Percentiles rank a stretch among this genome's conserved stretches.
phyloP scores from a whole-genome alignment of 2,797 vertebrate genomes.

The Hydrophis major region DNA sequence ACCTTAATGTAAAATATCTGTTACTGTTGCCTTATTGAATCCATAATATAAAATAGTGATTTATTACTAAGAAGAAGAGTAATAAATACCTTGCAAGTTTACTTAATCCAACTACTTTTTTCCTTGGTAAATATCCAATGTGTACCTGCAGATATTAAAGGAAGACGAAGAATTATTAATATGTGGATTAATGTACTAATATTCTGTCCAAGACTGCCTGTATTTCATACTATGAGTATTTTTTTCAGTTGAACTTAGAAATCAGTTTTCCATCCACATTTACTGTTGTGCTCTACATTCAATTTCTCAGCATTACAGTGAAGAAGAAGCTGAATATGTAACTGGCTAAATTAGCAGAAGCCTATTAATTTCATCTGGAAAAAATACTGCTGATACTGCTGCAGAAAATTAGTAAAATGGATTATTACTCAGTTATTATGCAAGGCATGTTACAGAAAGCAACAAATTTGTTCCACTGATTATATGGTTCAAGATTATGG shows the following conservation, averaged over 20 bases:
- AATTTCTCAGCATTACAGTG: not conserved
- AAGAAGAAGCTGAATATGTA: not conserved
- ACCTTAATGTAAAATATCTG: not conserved
- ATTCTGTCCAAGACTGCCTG: not conserved
- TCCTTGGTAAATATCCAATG: conserved; percentile 79
- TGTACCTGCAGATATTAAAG: conserved; percentile 69
- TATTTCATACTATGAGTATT: not conserved
- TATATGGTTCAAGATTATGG: not conserved
- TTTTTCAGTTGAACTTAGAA: not conserved
- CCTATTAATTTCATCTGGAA: not conserved
- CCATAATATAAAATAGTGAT: not conserved
- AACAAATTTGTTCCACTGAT: not conserved
- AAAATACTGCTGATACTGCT: not conserved
- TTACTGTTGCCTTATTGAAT: not conserved
- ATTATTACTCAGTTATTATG: not conserved
- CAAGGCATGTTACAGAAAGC: not conserved
- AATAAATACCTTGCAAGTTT: conserved; percentile 76
- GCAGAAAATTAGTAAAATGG: not conserved
- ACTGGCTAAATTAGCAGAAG: no score
- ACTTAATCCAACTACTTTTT: conserved; percentile 79
- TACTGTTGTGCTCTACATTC: not conserved
- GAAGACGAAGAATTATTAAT: not conserved
- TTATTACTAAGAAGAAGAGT: not conserved
- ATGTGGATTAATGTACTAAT: not conserved
- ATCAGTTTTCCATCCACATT: not conserved